These are phyloP conservation scores for Cettia cetti DNA, from an alignment of 2,113 vertebrate species.

Conservation along the genomic window DNA sequence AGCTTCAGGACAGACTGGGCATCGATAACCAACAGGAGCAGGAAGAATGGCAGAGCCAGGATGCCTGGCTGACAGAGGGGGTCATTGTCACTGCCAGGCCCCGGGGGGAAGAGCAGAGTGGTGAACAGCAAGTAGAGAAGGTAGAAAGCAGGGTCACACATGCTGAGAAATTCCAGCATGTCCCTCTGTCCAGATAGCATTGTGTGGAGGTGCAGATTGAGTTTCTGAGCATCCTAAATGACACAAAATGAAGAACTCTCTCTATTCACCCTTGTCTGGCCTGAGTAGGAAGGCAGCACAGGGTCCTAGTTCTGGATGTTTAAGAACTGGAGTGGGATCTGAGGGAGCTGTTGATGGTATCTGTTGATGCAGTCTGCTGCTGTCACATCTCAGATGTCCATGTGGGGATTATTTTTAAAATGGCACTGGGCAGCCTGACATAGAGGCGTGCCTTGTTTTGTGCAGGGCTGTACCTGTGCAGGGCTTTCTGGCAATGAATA, in stretches of 20 bases:
- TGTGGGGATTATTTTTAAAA: not conserved
- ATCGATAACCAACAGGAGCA: constrained; percentile 79
- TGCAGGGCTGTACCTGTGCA: not conserved
- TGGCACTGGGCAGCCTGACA: not conserved
- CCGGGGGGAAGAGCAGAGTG: constrained; percentile 71
- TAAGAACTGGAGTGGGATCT: not conserved
- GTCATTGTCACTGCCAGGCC: constrained; percentile 84
- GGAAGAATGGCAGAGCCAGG: constrained; percentile 69
- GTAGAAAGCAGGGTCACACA: constrained; percentile 66
- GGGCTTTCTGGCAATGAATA: not conserved
- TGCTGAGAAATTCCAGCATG: not conserved
- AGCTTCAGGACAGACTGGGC: constrained; percentile 92
- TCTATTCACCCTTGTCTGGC: not conserved
- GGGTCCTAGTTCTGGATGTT: not conserved
- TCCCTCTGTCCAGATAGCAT: not conserved
- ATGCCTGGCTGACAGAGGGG: constrained; percentile 90
- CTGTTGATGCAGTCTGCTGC: not conserved
- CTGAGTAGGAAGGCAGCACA: not conserved
- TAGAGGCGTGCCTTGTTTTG: not conserved
- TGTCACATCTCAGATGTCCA: not conserved
- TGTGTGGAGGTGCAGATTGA: not conserved
- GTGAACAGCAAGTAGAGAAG: constrained; percentile 79
- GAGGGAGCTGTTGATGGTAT: not conserved
- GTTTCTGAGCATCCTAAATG: not conserved
- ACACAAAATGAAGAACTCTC: not conserved